phyloP scores from a whole-genome alignment of 2,113 vertebrate genomes.

The Sander lucioperca region DNA sequence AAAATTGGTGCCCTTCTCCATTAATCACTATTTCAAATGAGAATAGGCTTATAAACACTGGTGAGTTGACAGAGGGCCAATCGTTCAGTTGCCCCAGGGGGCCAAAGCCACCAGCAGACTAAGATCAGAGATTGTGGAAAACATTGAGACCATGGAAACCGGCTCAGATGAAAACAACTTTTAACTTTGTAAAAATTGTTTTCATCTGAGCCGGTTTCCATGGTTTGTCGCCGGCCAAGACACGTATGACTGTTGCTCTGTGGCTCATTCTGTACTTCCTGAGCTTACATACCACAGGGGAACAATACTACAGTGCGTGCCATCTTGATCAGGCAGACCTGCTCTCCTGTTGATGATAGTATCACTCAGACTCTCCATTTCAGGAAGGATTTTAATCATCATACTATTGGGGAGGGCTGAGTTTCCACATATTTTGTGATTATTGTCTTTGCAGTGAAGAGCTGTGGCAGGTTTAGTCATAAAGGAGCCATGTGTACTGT shows the following conservation, averaged over 20 bases:
- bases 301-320: constrained; percentile 46
- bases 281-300: constrained; percentile 59
- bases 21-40: background rate
- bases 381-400: constrained; percentile 55
- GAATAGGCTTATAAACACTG: constrained; percentile 18
- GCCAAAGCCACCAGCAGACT: constrained; percentile 1
- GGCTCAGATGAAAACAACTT: too few species aligned
- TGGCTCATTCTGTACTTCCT: constrained; percentile 67
- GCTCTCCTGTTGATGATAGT: constrained; percentile 21
- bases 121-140: constrained; percentile 28
- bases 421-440: constrained; percentile 34
- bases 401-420: background rate
- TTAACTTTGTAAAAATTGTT: constrained; percentile 35
- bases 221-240: constrained; percentile 29
- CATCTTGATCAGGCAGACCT: constrained; percentile 44
- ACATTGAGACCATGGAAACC: background rate
- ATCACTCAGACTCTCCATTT: constrained; percentile 19
- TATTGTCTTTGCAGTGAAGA: constrained; percentile 19
- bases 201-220: constrained; percentile 50
- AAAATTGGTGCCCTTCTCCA: background rate
- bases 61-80: constrained; percentile 21
- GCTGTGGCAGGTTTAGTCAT: constrained; percentile 5
- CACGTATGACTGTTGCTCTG: constrained; percentile 51
- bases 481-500: constrained; percentile 28
- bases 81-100: constrained; percentile 1